Evolutionary conservation across 2,113 vertebrate genomes (phyloP).

Genomic region (Arenaria interpres): DNA sequence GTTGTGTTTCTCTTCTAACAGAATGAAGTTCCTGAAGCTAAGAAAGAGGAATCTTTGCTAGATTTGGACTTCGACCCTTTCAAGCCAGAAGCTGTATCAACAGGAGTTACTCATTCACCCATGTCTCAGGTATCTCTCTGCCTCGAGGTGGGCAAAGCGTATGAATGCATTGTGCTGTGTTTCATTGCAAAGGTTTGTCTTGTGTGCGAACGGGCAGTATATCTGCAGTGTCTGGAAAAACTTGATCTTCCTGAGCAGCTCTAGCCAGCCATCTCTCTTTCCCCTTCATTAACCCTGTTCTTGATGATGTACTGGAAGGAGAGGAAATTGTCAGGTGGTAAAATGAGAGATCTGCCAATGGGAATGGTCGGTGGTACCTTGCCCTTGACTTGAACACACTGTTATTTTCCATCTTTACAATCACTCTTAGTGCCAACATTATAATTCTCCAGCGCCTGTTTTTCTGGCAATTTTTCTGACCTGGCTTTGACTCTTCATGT

Average conservation of each 20-base stretch:
- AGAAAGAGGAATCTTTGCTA: constrained; percentile 89
- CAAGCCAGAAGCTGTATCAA: constrained; percentile 81
- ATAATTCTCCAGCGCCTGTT: neutral
- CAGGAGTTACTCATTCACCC: constrained; percentile 73
- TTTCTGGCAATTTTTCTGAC: neutral
- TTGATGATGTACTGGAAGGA: neutral
- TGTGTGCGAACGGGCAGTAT: neutral
- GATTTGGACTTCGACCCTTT: constrained; percentile 97
- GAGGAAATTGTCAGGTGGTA: neutral
- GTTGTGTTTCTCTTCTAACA: constrained; percentile 32
- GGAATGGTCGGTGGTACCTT: neutral
- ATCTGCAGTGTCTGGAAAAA: neutral
- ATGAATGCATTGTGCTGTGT: neutral
- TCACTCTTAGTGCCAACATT: neutral
- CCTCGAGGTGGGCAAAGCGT: neutral
- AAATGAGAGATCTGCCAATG: neutral
- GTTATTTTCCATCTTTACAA: neutral
- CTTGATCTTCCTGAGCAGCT: neutral
- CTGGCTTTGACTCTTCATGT: neutral
- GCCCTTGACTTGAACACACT: neutral
- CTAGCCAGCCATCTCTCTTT: neutral
- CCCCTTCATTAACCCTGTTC: neutral
- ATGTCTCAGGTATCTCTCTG: constrained; percentile 79
- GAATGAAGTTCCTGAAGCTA: constrained; percentile 76
- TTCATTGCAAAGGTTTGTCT: neutral